These are phyloP conservation scores for Eolophus roseicapilla DNA, from an alignment of 2,113 vertebrate genomes.

Conservation along the genomic window DNA sequence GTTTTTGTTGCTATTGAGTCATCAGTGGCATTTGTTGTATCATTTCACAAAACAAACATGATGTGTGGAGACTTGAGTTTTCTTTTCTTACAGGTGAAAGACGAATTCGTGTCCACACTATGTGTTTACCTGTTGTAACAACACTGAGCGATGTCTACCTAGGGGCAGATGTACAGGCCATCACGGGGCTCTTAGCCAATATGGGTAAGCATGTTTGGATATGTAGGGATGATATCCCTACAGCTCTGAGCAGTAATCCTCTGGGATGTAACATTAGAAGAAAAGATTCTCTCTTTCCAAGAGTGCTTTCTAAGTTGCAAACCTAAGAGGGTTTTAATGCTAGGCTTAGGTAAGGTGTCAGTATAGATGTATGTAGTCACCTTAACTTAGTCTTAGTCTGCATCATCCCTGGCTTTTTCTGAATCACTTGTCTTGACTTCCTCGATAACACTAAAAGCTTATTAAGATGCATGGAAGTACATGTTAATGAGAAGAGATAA, in stretches of 20 bases:
- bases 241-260: neutral
- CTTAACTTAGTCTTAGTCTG: neutral
- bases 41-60: neutral
- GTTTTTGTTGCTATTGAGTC: neutral
- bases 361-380: neutral
- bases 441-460: neutral
- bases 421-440: neutral
- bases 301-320: neutral
- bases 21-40: neutral
- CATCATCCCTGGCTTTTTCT: neutral
- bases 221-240: neutral
- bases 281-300: neutral
- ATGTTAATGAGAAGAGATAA: neutral
- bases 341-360: neutral
- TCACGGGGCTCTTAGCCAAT: constrained; percentile 90
- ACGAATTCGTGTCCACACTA: constrained; percentile 93
- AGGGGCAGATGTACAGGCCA: constrained; percentile 94
- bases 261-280: neutral
- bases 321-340: neutral
- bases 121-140: constrained; percentile 94
- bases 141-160: constrained; percentile 90
- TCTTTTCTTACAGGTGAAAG: constrained; percentile 82
- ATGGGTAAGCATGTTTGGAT: constrained; percentile 83
- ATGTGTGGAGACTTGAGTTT: neutral
- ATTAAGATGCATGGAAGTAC: neutral